Base-by-base conservation (phyloP, 35 echinoderm and acorn worm species). In the Lytechinus variegatus region DNA sequence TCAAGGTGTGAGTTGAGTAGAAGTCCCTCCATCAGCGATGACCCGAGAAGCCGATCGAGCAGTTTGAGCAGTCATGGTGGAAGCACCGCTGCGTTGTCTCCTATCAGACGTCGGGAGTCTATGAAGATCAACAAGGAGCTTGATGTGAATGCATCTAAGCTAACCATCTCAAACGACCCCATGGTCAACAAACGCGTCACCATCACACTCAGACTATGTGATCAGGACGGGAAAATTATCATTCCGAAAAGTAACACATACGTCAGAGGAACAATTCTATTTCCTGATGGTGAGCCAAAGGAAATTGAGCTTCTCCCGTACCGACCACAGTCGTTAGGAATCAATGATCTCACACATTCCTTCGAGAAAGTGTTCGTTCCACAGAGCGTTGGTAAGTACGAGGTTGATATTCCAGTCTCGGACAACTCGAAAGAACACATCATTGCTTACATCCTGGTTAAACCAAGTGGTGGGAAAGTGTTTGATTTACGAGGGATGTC, bases 331-430 rank as follows among this genome's bases (percentile, higher is more conserved):
- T 79, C 21, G 16, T 79, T 79, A 24, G 88, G 88, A 90, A 55
- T 27, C 55, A 55, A 19, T 3, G 53, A 93, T 57, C 27, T 14
- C 10, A 55, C 92, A 8, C 54, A n/a, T 54, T 93, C 92, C 12
- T 93, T 93, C 92, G 92, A 93, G 55, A 93, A 93, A 27, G 92
- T 93, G 8, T 13, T 93, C 2, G 52, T 93, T 55, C 92, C 92
- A n/a, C n/a, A 93, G 28, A 33, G 53, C 28, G 53, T 93, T 28
- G 92, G 92, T 8, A 93, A 93, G 54, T 93, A 93, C 92, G 55
- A 54, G 11, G 52, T 93, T 57, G 92, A 93, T 53, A 54, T 93
- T 54, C 7, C 52, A 24, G 0, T 93, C 13, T 9, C 27, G 9
- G 92, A 54, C 11, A 57, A 54, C n/a, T 16, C 28, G 7, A 44